Evolutionary conservation across 2,888 invertebrate species (phyloP), one percentile per base, ranked within the genome.

Genomic region (Drosophila emarginata): DNA sequence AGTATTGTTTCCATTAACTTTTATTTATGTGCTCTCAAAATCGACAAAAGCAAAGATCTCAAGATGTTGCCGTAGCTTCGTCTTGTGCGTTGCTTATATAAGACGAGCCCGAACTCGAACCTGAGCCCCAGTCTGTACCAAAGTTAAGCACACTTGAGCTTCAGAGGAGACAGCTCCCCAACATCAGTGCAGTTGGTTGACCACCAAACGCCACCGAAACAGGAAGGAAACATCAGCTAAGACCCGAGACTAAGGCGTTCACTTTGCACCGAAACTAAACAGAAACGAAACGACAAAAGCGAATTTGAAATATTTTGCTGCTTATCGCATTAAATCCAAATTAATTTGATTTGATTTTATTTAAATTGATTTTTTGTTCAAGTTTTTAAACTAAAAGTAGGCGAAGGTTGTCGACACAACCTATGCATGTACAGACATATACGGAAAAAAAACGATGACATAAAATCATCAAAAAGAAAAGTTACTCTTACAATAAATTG

Each of bases 151-250:
- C 15, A 59, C 59, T 50, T 59, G 50, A 59, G 45, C 6, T 18
- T 21, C 45, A 21, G 50, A 32, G 54, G 54, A 54, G 54, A 18
- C 36, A 18, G 45, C 45, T 21, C 45, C 40, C 45, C 45, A 21
- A 12, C 18, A 45, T 18, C 21, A 45, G 11, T 45, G 45, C 21
- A 45, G 56, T 56, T 36, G 32, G 56, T 21, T 37, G 56, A 37
- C 52, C 65, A 61, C 59, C 37, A 57, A 60, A 45, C 45, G 57
- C 7, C 56, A 39, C 21, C 45, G 18, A 21, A 71, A 61, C 76
- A 77, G 77, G 78, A 77, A 76, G 77, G 60, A 63, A 76, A 28
- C 54, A 15, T 37, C 18, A 15, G 54, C 50, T 63, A 45, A 45
- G 14, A 45, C 18, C 18, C 45, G 45, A 21, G 21, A 21, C 40